Conservation (phyloP, 2,113 vertebrate species). For the Oncorhynchus mykiss region DNA sequence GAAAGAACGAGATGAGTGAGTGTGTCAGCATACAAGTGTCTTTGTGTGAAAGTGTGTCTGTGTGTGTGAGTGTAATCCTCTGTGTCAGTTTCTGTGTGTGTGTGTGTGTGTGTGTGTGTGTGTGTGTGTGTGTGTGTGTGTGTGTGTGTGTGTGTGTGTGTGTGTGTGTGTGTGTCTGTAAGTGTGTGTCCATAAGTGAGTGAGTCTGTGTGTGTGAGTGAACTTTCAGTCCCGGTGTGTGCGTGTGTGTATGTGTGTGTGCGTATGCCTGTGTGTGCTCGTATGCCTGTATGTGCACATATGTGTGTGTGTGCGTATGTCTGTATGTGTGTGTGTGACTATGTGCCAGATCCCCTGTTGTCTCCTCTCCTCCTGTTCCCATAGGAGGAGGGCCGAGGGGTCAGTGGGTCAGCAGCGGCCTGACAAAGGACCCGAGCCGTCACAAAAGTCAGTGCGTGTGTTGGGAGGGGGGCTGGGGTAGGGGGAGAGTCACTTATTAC, state of each 20-base stretch:
- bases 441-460: conserved; percentile 67
- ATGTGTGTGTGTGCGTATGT: neutral
- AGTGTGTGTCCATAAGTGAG: conserved; percentile 23
- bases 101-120: conserved; percentile 20
- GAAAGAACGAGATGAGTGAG: neutral
- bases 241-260: conserved; percentile 17
- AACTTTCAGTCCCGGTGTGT: neutral
- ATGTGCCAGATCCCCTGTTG: neutral
- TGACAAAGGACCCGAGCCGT: conserved; percentile 59
- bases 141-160: conserved; percentile 20
- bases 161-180: neutral
- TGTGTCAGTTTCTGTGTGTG: conserved; percentile 30
- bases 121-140: conserved; percentile 4
- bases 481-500: conserved; percentile 44
- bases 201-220: conserved; percentile 31
- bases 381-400: conserved; percentile 47
- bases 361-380: conserved; percentile 37
- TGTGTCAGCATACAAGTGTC: conserved; percentile 4
- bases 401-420: conserved; percentile 64
- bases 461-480: conserved; percentile 38
- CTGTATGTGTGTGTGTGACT: conserved; percentile 6
- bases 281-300: neutral
- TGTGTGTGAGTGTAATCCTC: neutral
- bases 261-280: neutral
- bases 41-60: conserved; percentile 5